Conservation (phyloP, 2,797 vertebrate species). For the Pantherophis vulpinus region DNA sequence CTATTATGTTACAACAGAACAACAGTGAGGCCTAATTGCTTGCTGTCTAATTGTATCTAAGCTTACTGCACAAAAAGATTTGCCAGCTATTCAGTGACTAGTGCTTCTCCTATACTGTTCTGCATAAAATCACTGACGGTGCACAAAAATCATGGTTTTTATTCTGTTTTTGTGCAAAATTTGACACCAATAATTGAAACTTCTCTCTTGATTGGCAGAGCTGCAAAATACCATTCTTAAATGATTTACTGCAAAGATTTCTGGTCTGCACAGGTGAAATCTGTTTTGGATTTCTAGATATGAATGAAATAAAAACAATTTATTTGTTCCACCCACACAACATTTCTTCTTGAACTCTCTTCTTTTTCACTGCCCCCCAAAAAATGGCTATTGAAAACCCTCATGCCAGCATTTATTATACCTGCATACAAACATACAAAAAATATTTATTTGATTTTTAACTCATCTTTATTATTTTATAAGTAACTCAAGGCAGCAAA, state of each 20-base stretch:
- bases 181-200: background rate
- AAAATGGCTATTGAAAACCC: background rate
- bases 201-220: background rate
- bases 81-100: background rate
- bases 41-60: background rate
- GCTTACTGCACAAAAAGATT: background rate
- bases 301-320: background rate
- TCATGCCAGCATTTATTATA: background rate
- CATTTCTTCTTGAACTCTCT: background rate
- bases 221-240: background rate
- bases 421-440: background rate
- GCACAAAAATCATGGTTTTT: background rate
- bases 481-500: background rate
- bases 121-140: background rate
- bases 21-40: background rate
- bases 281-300: background rate
- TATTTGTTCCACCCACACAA: background rate
- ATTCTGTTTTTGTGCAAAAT: background rate
- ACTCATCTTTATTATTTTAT: background rate
- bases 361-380: background rate
- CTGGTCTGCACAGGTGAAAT: background rate
- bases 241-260: background rate
- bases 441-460: background rate
- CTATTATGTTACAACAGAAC: background rate
- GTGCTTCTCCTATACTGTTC: no score